Evolutionary conservation across 2,888 invertebrate species (phyloP), one percentile per base, ranked within the genome.

Genomic region (Choreutis nemorana): DNA sequence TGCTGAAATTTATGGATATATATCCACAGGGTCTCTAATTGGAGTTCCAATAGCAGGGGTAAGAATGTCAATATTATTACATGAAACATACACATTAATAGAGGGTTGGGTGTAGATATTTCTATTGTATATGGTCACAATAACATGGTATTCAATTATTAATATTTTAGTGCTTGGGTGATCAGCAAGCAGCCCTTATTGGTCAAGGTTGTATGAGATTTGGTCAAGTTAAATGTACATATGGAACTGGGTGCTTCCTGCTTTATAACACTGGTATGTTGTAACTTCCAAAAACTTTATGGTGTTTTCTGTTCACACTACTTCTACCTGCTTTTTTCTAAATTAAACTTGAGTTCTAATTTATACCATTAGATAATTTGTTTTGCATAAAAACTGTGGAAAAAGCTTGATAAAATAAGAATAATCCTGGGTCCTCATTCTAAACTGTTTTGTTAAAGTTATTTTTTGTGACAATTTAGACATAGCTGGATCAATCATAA

Each of bases 181-280:
- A 99, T 65, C 98, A 99, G 70, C 95, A 95, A 61, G 91, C 95
- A 24, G 94, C 97, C 3, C 65, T 97, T 29, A 85, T 98, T 11
- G 97, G 97, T 1, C 97, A 97, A 66, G 84, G 90, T 50, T 97
- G 97, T 50, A 85, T 93, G 52, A 85, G 85, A 48, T 85, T 87
- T 48, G 96, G 96, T 3, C 89, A 92, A 75, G 94, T 94, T 8
- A 95, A 97, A 64, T 94, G 94, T 64, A 97, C 97, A 33, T 96
- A 91, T 60, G 94, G 97, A 26, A 97, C 97, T 30, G 97, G 96
- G 30, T 95, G 97, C 52, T 98, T 97, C 62, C 82, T 99, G 34
- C 79, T 99, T 15, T 92, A 92, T 50, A 97, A 99, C 66, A 97
- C 97, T 33, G 98, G 97, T 51, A 47, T 35, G 9, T 32, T 27